These are phyloP conservation scores for Jordanella pulchra DNA, from an alignment of 2,797 vertebrate genomes.

Conservation along the genomic window DNA sequence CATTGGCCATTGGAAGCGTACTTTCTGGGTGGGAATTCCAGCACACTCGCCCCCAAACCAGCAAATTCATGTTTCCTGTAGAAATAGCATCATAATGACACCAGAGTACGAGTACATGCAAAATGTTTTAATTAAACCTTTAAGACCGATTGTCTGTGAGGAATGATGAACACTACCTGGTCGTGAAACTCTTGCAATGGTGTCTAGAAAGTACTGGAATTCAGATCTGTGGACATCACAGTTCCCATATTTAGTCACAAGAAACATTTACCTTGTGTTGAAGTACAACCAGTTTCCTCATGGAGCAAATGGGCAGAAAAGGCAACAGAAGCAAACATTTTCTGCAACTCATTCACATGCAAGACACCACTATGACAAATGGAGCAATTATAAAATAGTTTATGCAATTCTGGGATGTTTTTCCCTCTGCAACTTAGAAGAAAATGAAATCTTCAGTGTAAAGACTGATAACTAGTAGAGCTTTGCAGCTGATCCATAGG, in stretches of 20 bases:
- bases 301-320: background rate
- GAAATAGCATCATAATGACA: background rate
- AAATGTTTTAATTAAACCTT: background rate
- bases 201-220: constrained; percentile 77
- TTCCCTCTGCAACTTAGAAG: background rate
- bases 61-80: constrained; percentile 80
- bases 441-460: background rate
- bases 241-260: background rate
- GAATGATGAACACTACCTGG: constrained; percentile 68
- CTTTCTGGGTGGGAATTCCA: constrained; percentile 69
- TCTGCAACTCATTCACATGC: background rate
- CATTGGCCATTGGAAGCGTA: constrained; percentile 72
- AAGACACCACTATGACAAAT: background rate
- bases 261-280: background rate
- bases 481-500: background rate
- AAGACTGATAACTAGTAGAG: background rate
- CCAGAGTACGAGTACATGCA: no score
- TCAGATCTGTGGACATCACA: constrained; percentile 71
- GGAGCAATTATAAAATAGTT: background rate
- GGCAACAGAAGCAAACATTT: background rate
- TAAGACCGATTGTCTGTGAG: background rate
- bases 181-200: constrained; percentile 68
- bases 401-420: background rate
- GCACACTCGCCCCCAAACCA: constrained; percentile 78
- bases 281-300: background rate